Evolutionary conservation across 1,140 invertebrate species (phyloP).

Genomic region (Nasonia longicornis): DNA sequence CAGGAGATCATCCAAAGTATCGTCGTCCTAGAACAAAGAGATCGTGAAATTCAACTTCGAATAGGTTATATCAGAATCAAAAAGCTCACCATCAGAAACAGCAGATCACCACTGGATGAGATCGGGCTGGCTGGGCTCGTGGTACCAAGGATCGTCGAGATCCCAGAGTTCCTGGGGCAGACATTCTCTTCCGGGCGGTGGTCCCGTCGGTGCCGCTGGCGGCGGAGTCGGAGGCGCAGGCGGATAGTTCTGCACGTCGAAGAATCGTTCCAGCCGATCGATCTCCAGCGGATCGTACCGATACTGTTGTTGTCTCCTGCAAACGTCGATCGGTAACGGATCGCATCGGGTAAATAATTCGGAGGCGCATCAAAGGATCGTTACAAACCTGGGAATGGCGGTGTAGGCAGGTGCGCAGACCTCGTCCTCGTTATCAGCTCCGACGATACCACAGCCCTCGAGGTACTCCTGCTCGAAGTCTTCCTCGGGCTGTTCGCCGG

Average conservation of each 20-base stretch:
- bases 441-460: not conserved
- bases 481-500: not conserved
- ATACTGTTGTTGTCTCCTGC: not conserved
- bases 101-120: constrained; percentile 41
- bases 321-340: not conserved
- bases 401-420: not conserved
- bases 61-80: not conserved
- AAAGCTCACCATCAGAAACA: not conserved
- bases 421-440: not conserved
- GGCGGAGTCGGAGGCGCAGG: not conserved
- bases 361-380: no score
- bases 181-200: constrained; percentile 43
- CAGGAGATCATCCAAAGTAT: not conserved
- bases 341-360: no score
- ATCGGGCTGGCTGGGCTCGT: constrained; percentile 37
- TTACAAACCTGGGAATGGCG: not conserved
- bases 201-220: not conserved
- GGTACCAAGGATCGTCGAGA: constrained; percentile 48
- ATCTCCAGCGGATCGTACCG: not conserved
- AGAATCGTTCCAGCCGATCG: constrained; percentile 31
- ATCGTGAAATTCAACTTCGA: not conserved
- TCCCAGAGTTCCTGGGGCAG: constrained; percentile 48
- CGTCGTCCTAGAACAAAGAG: not conserved
- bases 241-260: constrained; percentile 28
- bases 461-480: constrained; percentile 16